phyloP scores from a whole-genome alignment of 2,888 invertebrate genomes.

The Leptinotarsa peninsularis region DNA sequence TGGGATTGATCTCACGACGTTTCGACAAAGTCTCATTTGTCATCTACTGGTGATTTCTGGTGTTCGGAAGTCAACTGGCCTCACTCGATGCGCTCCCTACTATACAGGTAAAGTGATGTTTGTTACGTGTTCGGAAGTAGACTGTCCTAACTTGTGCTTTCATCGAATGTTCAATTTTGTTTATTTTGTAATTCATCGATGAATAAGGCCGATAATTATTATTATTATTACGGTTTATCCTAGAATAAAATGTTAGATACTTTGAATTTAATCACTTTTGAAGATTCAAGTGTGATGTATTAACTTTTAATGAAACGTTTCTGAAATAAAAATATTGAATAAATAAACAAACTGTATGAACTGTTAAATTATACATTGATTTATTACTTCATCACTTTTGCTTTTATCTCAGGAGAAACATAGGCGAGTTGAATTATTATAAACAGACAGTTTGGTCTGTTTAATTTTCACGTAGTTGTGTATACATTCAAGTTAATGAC shows the following conservation, averaged over 20 bases:
- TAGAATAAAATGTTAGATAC: background rate
- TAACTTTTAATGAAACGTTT: background rate
- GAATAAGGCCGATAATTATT: background rate
- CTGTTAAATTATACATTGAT: background rate
- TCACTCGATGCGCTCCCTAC: too few species aligned
- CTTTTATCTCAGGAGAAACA: background rate
- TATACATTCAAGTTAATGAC: background rate
- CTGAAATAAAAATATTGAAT: background rate
- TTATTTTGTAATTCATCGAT: too few species aligned
- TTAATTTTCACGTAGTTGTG: background rate
- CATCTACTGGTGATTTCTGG: too few species aligned
- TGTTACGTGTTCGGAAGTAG: too few species aligned
- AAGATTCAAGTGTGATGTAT: background rate
- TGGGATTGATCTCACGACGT: too few species aligned
- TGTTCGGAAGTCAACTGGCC: too few species aligned
- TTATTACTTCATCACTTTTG: conserved; percentile 2
- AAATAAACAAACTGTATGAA: background rate
- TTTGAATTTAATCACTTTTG: background rate
- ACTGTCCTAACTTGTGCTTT: too few species aligned
- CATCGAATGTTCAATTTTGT: too few species aligned
- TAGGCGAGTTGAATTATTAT: background rate
- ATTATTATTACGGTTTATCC: background rate
- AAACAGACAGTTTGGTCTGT: conserved; percentile 2
- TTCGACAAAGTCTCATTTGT: too few species aligned
- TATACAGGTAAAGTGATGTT: too few species aligned